Conservation (phyloP, 1,140 invertebrate genomes). For the Heliconius hewitsoni region DNA sequence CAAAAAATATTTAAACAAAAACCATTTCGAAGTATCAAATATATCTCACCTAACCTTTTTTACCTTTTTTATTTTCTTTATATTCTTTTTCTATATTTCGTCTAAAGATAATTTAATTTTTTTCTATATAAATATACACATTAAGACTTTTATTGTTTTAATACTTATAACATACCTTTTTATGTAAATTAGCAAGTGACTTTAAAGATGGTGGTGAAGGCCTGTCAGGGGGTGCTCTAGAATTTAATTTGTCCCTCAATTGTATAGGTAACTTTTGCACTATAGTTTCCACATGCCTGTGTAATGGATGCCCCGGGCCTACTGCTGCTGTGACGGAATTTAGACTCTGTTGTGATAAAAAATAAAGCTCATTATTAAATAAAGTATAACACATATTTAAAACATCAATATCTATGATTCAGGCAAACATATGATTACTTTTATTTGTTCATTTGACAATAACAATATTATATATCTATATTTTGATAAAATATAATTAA, state of each 20-base stretch:
- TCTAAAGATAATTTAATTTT: too few relatives aligned
- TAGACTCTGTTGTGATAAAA: slow-evolving; percentile 83
- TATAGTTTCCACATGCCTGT: slow-evolving; percentile 91
- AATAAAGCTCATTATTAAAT: slow-evolving; percentile 2
- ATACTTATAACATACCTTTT: slow-evolving; percentile 56
- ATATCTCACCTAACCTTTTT: too few relatives aligned
- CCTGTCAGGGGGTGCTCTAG: slow-evolving; percentile 85
- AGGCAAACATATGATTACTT: slow-evolving; percentile 1
- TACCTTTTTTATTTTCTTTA: too few relatives aligned
- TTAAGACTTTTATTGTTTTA: background rate
- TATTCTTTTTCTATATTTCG: too few relatives aligned
- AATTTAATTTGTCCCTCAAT: slow-evolving; percentile 87
- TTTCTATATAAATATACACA: background rate
- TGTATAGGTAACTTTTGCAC: slow-evolving; percentile 92
- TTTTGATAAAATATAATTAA: too few relatives aligned
- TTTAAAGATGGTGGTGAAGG: slow-evolving; percentile 90
- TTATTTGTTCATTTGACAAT: background rate
- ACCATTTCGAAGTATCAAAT: too few relatives aligned
- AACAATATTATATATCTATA: background rate
- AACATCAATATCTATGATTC: background rate
- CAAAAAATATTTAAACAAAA: too few relatives aligned
- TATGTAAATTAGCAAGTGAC: slow-evolving; percentile 90
- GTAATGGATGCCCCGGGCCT: slow-evolving; percentile 85
- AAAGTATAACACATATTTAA: background rate
- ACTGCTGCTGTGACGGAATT: slow-evolving; percentile 87